These are phyloP conservation scores for Drosophila fulvimacula DNA, from an alignment of 2,888 invertebrate genomes.

Conservation along the genomic window DNA sequence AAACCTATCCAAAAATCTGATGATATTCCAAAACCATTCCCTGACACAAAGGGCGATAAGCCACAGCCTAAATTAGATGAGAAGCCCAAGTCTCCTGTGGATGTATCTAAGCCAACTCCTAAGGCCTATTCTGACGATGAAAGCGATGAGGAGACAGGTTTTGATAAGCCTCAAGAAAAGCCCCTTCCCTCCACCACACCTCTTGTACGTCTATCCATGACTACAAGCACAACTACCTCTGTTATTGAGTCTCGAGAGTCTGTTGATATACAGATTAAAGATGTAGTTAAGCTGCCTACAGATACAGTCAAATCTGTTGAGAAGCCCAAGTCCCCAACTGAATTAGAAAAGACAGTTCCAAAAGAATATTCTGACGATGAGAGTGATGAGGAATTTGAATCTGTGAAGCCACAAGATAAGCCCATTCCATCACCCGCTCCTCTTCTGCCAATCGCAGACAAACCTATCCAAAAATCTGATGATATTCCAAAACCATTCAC, in stretches of 20 bases:
- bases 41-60: background rate
- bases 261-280: background rate
- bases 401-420: background rate
- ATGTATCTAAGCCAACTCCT: background rate
- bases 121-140: conserved; percentile 20
- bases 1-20: background rate
- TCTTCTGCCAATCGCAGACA: background rate
- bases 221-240: conserved; percentile 1
- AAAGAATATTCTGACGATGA: background rate
- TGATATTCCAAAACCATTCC: background rate
- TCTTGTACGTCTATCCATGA: background rate
- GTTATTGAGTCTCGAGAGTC: conserved; percentile 1
- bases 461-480: background rate
- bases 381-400: background rate
- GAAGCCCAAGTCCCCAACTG: background rate
- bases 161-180: conserved; percentile 8
- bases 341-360: background rate
- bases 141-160: conserved; percentile 13
- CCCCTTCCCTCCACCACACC: background rate
- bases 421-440: conserved; percentile 1
- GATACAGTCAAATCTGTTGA: background rate
- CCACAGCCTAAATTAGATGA: background rate
- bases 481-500: background rate
- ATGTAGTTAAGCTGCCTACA: background rate
- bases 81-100: background rate